Base-by-base conservation (phyloP, 2,888 invertebrate genomes). In the Pegoplata infirma region DNA sequence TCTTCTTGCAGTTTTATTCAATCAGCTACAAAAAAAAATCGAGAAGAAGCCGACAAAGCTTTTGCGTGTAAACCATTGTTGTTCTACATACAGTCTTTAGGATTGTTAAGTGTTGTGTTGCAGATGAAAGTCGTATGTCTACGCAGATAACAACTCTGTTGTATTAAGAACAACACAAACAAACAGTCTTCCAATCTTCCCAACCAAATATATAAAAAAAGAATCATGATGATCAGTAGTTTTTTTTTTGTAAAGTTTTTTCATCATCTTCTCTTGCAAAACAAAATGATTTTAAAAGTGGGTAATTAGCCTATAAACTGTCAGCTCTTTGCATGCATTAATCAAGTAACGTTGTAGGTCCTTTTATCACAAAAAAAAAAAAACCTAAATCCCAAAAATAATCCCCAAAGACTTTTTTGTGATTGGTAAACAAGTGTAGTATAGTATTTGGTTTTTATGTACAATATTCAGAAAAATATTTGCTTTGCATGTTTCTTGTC, bases 261-360 rank as follows among this genome's bases (percentile, higher is more conserved):
- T 58, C 32, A 23, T 6, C 2, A n/a, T 7, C 8, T n/a, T 40
- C 6, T 56, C 12, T 36, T 36, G 10, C 47, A 21, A 0, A 71
- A 21, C 61, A n/a, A 79, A 81, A 81, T 77, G 79, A 79, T 77
- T 76, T 78, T 76, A 71, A 81, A 81, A 81, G 75, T 77, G 80
- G 82, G 78, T 83, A 83, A 83, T 83, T 83, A 83, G 83, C 80
- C 80, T 80, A 80, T 76, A 81, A 82, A 82, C 81, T 82, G 82
- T 82, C 82, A 82, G 81, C 82, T 82, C 76, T 75, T 75, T 71
- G 79, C 64, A 66, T 68, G 79, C 76, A 82, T 82, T 82, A 81
- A 82, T 82, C 82, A 81, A 71, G 79, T 73, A 46, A 69, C 59
- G 36, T 66, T 71, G 76, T 76, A 46, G 76, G 76, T 76, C 71